Base-by-base conservation (phyloP, 2,888 invertebrate species). In the Boloria selene region DNA sequence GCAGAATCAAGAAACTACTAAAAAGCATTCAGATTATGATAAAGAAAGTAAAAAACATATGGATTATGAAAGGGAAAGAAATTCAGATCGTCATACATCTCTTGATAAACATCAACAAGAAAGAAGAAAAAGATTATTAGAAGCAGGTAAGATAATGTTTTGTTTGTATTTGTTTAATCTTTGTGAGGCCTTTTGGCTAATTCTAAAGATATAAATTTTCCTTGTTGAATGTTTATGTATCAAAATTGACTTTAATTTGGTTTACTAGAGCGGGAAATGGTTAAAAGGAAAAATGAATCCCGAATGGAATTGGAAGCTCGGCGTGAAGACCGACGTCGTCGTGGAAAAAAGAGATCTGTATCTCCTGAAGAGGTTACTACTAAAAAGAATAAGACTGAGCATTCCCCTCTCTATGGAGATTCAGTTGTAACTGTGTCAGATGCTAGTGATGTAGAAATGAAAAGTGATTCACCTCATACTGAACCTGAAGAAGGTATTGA, bases 261-360 rank as follows among this genome's bases (percentile, higher is more conserved):
- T 62, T 68, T 85, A 86, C 17, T 74, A 90, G 96, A 95, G 77
- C 90, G 96, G 42, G 95, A 97, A 87, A 96, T 95, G 94, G 95
- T 95, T 3, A 93, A 96, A 74, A 93, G 96, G 63, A 96, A 96
- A 83, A 95, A 96, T 81, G 94, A 94, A 61, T 95, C 96, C 0
- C 93, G 95, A 22, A 93, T 93, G 62, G 96, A 96, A 79, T 83
- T 96, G 16, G 96, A 96, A 82, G 95, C 96, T 0, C 93, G 97
- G 14, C 93, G 96, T 52, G 91, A 94, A 76, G 93, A 94, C 71
- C 86, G 94, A 50, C 89, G 94, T 2, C 93, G 94, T 53, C 85
- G 90, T 0, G 91, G 90, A 4, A 90, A 85, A 70, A 92, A 92
- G 68, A 85, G 89, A 38, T 86, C 90, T 4, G 78, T 85, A 13